Percentiles rank a stretch among this genome's conserved stretches.
phyloP scores from a whole-genome alignment of 2,113 vertebrate species.

The Motacilla tschutschensis region DNA sequence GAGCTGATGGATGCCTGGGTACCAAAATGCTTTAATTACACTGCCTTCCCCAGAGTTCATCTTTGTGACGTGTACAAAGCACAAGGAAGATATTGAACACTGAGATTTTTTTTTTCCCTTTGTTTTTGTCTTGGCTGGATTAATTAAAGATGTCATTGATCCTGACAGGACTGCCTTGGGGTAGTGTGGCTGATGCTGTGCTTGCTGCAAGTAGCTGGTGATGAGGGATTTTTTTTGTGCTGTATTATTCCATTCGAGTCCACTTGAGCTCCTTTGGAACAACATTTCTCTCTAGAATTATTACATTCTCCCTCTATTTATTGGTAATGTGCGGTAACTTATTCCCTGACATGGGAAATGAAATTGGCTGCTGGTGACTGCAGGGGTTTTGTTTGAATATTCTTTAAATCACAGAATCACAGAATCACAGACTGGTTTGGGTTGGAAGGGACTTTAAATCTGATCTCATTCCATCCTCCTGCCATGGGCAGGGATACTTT shows the following conservation, averaged over 20 bases:
- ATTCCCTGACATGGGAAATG: background rate
- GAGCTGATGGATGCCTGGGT: background rate
- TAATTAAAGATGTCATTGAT: slow-evolving; percentile 38
- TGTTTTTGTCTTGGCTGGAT: background rate
- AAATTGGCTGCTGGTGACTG: background rate
- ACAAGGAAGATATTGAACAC: background rate
- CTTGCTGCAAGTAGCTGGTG: slow-evolving; percentile 13
- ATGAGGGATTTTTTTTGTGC: background rate
- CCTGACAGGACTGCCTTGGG: slow-evolving; percentile 32
- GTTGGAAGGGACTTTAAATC: background rate
- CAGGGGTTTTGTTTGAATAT: background rate
- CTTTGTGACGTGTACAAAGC: background rate
- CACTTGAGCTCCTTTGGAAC: background rate
- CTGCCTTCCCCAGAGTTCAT: background rate
- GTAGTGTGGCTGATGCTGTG: background rate
- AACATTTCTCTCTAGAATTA: background rate
- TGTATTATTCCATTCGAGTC: background rate
- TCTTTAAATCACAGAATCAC: background rate
- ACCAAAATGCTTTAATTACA: background rate
- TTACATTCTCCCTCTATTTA: background rate
- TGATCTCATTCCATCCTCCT: background rate
- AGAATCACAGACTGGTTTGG: background rate
- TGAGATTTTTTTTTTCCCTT: background rate
- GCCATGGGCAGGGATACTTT: background rate
- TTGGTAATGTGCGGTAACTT: background rate